Percentiles rank a stretch among this genome's conserved stretches.
Conservation (phyloP, 2,797 vertebrate species). For the Pangasius krempfi region DNA sequence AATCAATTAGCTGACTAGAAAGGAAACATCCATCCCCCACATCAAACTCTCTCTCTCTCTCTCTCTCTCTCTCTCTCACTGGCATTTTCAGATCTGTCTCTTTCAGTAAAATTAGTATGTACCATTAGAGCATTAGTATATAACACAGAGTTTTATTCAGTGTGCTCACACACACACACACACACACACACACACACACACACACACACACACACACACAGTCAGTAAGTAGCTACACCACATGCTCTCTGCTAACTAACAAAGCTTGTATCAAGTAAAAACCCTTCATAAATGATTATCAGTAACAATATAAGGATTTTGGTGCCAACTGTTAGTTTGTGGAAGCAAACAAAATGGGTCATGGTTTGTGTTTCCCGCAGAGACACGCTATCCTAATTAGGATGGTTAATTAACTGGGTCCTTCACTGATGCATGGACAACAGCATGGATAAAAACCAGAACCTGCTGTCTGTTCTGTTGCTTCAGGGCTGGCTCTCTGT, state of each 20-base stretch:
- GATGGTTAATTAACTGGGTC: slow-evolving; percentile 33
- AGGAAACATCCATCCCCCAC: slow-evolving; percentile 75
- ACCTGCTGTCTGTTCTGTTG: slow-evolving; percentile 9
- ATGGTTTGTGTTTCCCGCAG: neutral
- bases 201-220: neutral
- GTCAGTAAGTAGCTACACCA: neutral
- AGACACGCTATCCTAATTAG: slow-evolving; percentile 25
- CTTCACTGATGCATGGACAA: slow-evolving; percentile 26
- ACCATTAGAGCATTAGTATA: neutral
- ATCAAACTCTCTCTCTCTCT: slow-evolving; percentile 25
- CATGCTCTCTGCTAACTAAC: neutral
- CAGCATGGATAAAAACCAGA: slow-evolving; percentile 40
- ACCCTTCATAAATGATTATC: neutral
- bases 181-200: neutral
- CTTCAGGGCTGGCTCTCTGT: slow-evolving; percentile 12
- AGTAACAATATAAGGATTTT: neutral
- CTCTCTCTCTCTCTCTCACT: slow-evolving; percentile 58
- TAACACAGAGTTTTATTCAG: neutral
- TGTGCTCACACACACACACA: neutral
- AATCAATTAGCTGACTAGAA: slow-evolving; percentile 82
- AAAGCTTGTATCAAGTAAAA: neutral
- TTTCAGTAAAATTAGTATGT: neutral
- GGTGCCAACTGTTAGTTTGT: neutral
- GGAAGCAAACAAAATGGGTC: slow-evolving; percentile 6
- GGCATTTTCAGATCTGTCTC: neutral